These are phyloP conservation scores for Turritopsis rubra DNA, from an alignment of 30 jellyfish, hydroid and myxozoan genomes.

Conservation along the genomic window DNA sequence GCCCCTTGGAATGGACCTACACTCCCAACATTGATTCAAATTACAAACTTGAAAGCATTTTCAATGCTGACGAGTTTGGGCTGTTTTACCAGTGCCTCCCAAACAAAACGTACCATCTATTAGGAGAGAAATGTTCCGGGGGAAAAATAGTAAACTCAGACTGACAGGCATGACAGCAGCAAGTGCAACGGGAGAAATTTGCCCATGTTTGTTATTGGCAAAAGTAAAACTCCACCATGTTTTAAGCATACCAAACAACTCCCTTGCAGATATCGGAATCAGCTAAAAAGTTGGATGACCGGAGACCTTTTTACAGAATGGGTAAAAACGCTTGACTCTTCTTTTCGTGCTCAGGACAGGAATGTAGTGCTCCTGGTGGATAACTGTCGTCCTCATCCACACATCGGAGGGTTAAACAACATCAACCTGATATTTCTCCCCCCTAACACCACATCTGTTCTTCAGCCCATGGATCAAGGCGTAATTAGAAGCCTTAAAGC, in stretches of 20 bases:
- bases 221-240: background rate
- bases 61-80: background rate
- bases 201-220: background rate
- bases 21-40: constrained; percentile 1
- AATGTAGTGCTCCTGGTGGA: too few species aligned
- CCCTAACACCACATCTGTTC: too few species aligned
- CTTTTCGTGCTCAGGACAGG: too few species aligned
- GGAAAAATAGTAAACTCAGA: background rate
- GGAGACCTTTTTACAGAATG: background rate
- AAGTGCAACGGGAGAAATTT: constrained; percentile 1
- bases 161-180: constrained; percentile 4
- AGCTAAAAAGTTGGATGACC: background rate
- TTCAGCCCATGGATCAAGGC: too few species aligned
- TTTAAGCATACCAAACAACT: background rate
- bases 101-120: background rate
- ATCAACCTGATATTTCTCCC: too few species aligned
- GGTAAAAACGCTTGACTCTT: constrained; percentile 3
- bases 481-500: too few species aligned
- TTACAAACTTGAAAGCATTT: background rate
- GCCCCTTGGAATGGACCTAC: constrained; percentile 1
- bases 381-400: too few species aligned
- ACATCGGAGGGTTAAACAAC: too few species aligned
- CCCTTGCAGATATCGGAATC: background rate
- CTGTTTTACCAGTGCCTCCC: background rate
- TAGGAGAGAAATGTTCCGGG: background rate